A percentile compares a stretch with the other conserved stretches of the same genome.
phyloP scores from a whole-genome alignment of 1,140 invertebrate species.

The Hyles euphorbiae region DNA sequence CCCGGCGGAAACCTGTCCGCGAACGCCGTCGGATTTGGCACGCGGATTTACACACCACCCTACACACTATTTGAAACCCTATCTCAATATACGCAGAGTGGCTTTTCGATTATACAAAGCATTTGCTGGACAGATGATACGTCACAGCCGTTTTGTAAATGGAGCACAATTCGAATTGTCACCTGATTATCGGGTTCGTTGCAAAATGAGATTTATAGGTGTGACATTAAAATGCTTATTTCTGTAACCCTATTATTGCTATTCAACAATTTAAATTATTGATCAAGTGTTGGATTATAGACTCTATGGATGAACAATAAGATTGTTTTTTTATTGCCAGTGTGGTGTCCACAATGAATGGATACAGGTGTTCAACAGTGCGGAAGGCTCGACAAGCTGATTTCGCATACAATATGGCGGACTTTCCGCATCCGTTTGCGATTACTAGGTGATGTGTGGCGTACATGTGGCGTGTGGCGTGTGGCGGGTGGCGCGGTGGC shows the following conservation, averaged over 20 bases:
- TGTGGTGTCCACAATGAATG: slow-evolving; percentile 24
- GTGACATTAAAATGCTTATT: slow-evolving; percentile 22
- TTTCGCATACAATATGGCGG: slow-evolving; percentile 63
- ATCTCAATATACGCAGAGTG: slow-evolving; percentile 15
- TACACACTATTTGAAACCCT: slow-evolving; percentile 20
- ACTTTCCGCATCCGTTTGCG: slow-evolving; percentile 59
- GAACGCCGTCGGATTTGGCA: slow-evolving; percentile 39
- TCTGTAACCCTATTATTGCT: background rate
- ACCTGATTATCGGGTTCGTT: slow-evolving; percentile 37
- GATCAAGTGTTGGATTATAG: background rate
- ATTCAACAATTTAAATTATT: no score
- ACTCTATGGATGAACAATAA: slow-evolving; percentile 9
- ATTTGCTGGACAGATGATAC: slow-evolving; percentile 45
- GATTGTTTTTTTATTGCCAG: slow-evolving; percentile 18
- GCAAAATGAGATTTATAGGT: slow-evolving; percentile 34
- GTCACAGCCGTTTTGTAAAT: slow-evolving; percentile 45
- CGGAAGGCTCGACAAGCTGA: slow-evolving; percentile 64
- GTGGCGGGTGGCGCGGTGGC: background rate
- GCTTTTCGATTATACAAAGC: slow-evolving; percentile 16
- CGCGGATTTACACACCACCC: slow-evolving; percentile 27
- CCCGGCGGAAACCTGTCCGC: slow-evolving; percentile 46
- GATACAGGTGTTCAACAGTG: slow-evolving; percentile 60
- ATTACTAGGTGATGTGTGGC: slow-evolving; percentile 31
- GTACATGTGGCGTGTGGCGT: background rate
- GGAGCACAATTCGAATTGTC: slow-evolving; percentile 60